These are phyloP conservation scores for Ariolimax columbianus DNA, from an alignment of 2,888 invertebrate genomes.

Conservation along the genomic window DNA sequence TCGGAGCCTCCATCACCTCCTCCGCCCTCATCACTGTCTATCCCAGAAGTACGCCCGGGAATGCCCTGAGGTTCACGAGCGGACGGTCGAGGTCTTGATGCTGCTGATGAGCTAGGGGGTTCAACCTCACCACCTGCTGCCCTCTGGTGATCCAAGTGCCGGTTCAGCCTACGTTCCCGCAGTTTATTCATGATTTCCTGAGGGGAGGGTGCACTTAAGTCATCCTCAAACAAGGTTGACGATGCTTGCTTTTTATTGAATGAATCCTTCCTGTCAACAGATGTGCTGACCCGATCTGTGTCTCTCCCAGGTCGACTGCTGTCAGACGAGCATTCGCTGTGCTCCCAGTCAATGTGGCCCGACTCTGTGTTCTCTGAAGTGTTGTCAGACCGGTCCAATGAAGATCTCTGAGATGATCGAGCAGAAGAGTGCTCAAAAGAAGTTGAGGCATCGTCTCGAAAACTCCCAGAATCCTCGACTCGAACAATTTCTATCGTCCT, in stretches of 20 bases:
- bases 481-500: slow-evolving; percentile 59
- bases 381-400: slow-evolving; percentile 46
- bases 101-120: slow-evolving; percentile 35
- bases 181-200: slow-evolving; percentile 73
- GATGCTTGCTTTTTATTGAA: slow-evolving; percentile 48
- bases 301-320: slow-evolving; percentile 38
- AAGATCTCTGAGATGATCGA: slow-evolving; percentile 49
- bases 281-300: slow-evolving; percentile 23
- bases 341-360: slow-evolving; percentile 45
- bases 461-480: slow-evolving; percentile 46
- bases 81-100: slow-evolving; percentile 61
- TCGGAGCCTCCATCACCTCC: slow-evolving; percentile 75
- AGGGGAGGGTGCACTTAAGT: slow-evolving; percentile 72
- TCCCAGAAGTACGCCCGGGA: slow-evolving; percentile 62
- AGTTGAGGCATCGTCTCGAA: slow-evolving; percentile 42
- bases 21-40: slow-evolving; percentile 44
- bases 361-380: slow-evolving; percentile 48
- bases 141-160: slow-evolving; percentile 73
- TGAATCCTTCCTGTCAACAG: slow-evolving; percentile 46
- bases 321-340: slow-evolving; percentile 46
- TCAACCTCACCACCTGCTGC: slow-evolving; percentile 57
- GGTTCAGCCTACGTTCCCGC: slow-evolving; percentile 70
- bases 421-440: slow-evolving; percentile 48
- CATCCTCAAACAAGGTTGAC: slow-evolving; percentile 66
- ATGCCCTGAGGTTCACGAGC: slow-evolving; percentile 74